Conservation (phyloP, 2,888 invertebrate genomes). For the Neoitamus cyanurus region DNA sequence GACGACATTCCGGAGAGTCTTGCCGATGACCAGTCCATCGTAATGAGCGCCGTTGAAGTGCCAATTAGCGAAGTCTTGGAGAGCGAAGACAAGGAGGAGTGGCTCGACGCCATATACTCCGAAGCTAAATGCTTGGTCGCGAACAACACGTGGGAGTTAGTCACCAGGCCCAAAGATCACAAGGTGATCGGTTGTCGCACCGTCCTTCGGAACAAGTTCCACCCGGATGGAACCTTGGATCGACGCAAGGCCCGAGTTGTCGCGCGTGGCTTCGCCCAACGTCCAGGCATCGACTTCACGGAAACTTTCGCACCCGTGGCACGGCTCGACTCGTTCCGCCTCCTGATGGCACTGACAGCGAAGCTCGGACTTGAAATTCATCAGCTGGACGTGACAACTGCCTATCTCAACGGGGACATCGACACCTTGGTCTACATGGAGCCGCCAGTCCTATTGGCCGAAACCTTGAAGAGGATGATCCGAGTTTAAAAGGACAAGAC, state of each 20-base stretch:
- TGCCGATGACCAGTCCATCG: too few species aligned
- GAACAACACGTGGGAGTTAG: constrained; percentile 48
- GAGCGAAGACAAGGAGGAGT: neutral
- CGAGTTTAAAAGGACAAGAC: neutral
- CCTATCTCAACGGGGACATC: neutral
- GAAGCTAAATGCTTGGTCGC: constrained; percentile 51
- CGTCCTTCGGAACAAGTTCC: neutral
- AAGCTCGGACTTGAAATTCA: neutral
- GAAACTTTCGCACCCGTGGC: neutral
- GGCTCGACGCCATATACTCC: neutral
- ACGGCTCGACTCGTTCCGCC: neutral
- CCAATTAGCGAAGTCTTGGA: neutral
- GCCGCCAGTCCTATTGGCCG: neutral
- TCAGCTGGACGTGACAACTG: constrained; percentile 9
- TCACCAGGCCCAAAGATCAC: constrained; percentile 41
- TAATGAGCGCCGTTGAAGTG: neutral
- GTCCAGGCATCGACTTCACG: too few species aligned
- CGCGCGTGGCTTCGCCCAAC: neutral
- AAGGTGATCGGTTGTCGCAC: neutral
- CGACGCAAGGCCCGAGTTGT: constrained; percentile 1
- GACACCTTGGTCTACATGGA: neutral
- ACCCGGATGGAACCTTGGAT: neutral
- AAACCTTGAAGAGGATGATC: neutral
- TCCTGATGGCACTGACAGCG: neutral
- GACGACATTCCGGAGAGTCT: too few species aligned